These are phyloP conservation scores for Rhadinocentrus ornatus DNA, from an alignment of 2,797 vertebrate species.

Conservation along the genomic window DNA sequence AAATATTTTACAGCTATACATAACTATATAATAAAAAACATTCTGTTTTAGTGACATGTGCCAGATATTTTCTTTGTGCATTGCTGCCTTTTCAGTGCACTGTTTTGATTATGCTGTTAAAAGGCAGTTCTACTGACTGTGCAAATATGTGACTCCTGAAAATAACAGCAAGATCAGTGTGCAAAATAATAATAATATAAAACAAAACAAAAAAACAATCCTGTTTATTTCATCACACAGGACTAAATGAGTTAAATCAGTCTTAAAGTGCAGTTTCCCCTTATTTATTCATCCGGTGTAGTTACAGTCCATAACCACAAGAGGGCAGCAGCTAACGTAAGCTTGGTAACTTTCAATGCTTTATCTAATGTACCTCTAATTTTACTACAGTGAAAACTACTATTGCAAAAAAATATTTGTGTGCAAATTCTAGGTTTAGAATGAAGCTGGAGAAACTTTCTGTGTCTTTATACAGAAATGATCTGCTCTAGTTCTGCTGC, in stretches of 20 bases:
- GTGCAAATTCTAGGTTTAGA: background rate
- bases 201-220: background rate
- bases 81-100: background rate
- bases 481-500: background rate
- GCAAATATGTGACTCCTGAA: constrained; percentile 3
- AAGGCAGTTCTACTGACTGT: constrained; percentile 6
- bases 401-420: background rate
- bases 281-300: constrained; percentile 27
- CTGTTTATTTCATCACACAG: background rate
- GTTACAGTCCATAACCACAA: constrained; percentile 25
- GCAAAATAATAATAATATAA: constrained; percentile 13
- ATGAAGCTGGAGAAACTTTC: background rate
- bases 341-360: background rate
- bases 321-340: constrained; percentile 25
- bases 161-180: background rate
- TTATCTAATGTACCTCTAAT: background rate
- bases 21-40: background rate
- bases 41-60: constrained; percentile 1
- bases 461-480: background rate
- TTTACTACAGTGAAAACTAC: background rate
- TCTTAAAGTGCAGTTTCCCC: constrained; percentile 9
- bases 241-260: background rate
- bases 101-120: background rate
- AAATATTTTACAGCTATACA: background rate
- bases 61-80: constrained; percentile 31